phyloP scores from a whole-genome alignment of 2,113 vertebrate genomes.

The Microcebus lehilahytsara region DNA sequence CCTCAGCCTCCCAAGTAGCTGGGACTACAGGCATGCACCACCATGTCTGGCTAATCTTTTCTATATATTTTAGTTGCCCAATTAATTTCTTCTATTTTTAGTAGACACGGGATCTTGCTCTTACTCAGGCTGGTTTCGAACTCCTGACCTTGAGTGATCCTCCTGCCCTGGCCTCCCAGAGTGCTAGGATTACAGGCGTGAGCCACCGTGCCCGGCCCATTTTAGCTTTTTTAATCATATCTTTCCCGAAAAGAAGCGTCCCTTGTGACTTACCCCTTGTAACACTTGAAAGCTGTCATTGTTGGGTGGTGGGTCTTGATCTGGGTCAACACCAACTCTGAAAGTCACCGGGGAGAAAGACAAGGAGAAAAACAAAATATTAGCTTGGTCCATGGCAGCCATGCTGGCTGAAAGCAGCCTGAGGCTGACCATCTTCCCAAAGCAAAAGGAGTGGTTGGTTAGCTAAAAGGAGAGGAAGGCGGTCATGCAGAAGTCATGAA shows the following conservation, averaged over 20 bases:
- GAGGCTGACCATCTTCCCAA: slow-evolving; percentile 49
- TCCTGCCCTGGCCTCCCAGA: too few relatives aligned
- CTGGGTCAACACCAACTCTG: slow-evolving; percentile 98
- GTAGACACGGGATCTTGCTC: too few relatives aligned
- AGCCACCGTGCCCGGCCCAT: neutral
- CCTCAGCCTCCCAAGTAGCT: too few relatives aligned
- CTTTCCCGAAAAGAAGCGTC: slow-evolving; percentile 62
- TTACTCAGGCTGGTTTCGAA: too few relatives aligned
- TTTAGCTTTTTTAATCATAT: slow-evolving; percentile 25
- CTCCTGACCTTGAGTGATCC: too few relatives aligned
- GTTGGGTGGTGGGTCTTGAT: slow-evolving; percentile 93
- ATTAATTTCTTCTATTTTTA: too few relatives aligned
- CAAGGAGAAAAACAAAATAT: slow-evolving; percentile 72
- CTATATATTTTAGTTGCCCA: too few relatives aligned
- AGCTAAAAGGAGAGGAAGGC: slow-evolving; percentile 69
- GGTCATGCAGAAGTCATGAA: slow-evolving; percentile 50
- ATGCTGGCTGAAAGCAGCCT: slow-evolving; percentile 22
- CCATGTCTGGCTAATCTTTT: too few relatives aligned
- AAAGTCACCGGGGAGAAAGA: slow-evolving; percentile 77
- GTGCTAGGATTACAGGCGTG: too few relatives aligned
- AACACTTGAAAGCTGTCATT: slow-evolving; percentile 98
- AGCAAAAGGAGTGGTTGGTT: slow-evolving; percentile 71
- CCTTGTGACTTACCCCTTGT: slow-evolving; percentile 92
- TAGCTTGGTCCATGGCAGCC: slow-evolving; percentile 60
- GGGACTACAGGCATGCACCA: too few relatives aligned